phyloP scores from a whole-genome alignment of 1,140 invertebrate species.

The Steinernema feltiae region DNA sequence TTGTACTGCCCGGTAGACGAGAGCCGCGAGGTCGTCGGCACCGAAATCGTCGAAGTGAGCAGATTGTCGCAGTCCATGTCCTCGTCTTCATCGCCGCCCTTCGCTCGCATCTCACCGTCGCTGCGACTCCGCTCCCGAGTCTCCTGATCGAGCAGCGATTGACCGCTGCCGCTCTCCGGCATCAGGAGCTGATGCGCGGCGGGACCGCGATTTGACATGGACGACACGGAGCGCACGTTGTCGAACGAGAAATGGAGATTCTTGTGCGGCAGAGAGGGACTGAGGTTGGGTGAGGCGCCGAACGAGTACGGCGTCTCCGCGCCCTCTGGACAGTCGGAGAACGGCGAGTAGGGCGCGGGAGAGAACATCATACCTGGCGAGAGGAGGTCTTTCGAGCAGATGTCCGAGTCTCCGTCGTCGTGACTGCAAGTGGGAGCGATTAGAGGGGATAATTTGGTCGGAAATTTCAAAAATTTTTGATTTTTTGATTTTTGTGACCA shows the following conservation, averaged over 20 bases:
- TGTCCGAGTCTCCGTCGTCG: constrained; percentile 30
- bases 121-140: constrained; percentile 49
- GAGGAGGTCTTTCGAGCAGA: constrained; percentile 37
- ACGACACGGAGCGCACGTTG: constrained; percentile 45
- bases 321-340: constrained; percentile 47
- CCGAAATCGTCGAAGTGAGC: constrained; percentile 51
- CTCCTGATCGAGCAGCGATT: constrained; percentile 3
- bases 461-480: background rate
- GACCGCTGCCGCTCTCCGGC: constrained; percentile 21
- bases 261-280: constrained; percentile 32
- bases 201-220: constrained; percentile 47
- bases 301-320: constrained; percentile 51
- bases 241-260: constrained; percentile 50
- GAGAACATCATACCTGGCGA: constrained; percentile 49
- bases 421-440: constrained; percentile 24
- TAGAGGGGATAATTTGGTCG: background rate
- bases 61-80: constrained; percentile 38
- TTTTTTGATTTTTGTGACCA: background rate
- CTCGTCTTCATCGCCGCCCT: constrained; percentile 27
- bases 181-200: constrained; percentile 27
- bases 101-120: constrained; percentile 44
- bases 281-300: constrained; percentile 49
- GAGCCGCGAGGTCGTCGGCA: constrained; percentile 31
- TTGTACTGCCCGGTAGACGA: constrained; percentile 44
- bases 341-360: constrained; percentile 53